Base-by-base conservation (phyloP, 2,888 invertebrate species). In the Latrodectus elegans region DNA sequence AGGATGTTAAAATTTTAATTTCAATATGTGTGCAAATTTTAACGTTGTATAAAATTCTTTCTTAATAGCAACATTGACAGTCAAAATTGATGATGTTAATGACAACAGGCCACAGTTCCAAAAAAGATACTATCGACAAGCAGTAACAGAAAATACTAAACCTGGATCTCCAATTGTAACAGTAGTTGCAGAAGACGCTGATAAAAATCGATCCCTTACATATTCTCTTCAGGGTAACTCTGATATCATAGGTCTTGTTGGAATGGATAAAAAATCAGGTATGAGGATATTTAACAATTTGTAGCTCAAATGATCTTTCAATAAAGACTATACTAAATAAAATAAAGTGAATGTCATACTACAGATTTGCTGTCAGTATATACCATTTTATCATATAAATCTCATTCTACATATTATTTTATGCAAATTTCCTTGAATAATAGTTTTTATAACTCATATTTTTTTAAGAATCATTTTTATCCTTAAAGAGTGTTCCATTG, bases 91-190 rank as follows among this genome's bases (percentile, higher is more conserved):
- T 80, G 97, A 97, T 91, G 96, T 96, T 83, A 97, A 98, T 91
- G 97, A 98, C 91, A 97, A 97, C 91, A 95, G 96, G 91, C 97
- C 97, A 0, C 95, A 94, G 91, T 97, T 97, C 91, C 94, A 95
- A 52, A 94, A 95, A 90, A 95, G 96, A 0, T 95, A 95, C 90
- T 97, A 97, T 90, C 94, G 95, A 88, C 94, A 95, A 82, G 94
- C 96, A 0, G 95, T 97, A 0, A 95, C 96, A 0, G 97, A 97
- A 92, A 98, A 97, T 92, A 96, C 96, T 76, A 96, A 96, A 92
- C 95, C 95, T 91, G 97, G 97, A 0, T 95, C 95, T 0, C 94
- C 95, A 73, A 95, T 97, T 11, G 95, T 95, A 0, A 96, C 94
- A 79, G 94, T 97, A 0, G 93, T 95, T 15, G 97, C 97, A 0